Percentiles rank a stretch among this genome's conserved stretches.
These are phyloP conservation scores for Pungitius pungitius DNA, from an alignment of 2,113 vertebrate species.

Conservation along the genomic window DNA sequence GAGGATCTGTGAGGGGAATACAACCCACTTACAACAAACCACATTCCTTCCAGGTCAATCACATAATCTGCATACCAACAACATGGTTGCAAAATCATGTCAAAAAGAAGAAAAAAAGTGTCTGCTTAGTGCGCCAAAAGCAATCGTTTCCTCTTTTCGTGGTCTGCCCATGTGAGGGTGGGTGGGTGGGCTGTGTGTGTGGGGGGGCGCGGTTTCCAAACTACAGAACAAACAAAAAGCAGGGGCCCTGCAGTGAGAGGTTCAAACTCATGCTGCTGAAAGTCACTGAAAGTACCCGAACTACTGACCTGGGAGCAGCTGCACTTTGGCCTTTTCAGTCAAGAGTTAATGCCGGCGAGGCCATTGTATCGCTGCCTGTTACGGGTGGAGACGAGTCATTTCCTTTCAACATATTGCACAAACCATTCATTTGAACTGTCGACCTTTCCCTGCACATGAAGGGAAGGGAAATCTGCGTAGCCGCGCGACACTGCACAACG, in stretches of 20 bases:
- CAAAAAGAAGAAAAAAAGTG: neutral
- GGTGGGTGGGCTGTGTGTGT: no score
- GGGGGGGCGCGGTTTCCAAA: neutral
- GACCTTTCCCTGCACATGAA: neutral
- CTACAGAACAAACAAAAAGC: neutral
- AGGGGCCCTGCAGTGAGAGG: neutral
- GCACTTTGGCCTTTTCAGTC: neutral
- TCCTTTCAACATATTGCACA: conserved; percentile 1
- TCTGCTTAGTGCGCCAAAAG: no score
- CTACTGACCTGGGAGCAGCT: neutral
- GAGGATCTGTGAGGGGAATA: conserved; percentile 19
- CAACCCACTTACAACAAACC: conserved; percentile 53
- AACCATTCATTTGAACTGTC: neutral
- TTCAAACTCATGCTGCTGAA: neutral
- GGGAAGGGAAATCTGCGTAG: neutral
- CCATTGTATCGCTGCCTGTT: neutral
- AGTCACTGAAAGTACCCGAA: neutral
- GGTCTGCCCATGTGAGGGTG: neutral
- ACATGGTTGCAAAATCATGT: conserved; percentile 39
- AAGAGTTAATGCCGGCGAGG: neutral
- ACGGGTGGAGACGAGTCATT: neutral
- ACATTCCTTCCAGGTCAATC: conserved; percentile 62
- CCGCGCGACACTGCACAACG: neutral
- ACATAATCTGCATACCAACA: conserved; percentile 26
- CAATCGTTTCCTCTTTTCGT: conserved; percentile 4